Conservation (phyloP, 2,113 vertebrate species). For the Indri indri region DNA sequence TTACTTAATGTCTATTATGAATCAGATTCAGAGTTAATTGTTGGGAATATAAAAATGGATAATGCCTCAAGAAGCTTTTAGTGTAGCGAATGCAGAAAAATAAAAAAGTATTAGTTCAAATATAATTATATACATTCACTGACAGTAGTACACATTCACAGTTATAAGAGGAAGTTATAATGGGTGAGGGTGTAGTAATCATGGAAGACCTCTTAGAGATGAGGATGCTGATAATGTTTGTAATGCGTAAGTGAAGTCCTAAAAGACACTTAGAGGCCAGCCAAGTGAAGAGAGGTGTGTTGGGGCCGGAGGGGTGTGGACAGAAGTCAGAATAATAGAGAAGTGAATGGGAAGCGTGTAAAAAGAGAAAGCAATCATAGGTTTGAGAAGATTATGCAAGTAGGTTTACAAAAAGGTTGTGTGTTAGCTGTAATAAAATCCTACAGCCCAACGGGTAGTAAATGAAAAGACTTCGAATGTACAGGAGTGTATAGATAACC, state of each 20-base stretch:
- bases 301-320: fast-evolving
- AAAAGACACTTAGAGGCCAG: background rate
- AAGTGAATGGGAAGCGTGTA: background rate
- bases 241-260: background rate
- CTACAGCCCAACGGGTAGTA: background rate
- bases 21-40: background rate
- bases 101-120: background rate
- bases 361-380: background rate
- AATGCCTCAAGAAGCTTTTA: background rate
- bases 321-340: background rate
- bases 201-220: background rate
- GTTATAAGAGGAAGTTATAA: background rate
- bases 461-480: background rate
- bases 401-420: background rate
- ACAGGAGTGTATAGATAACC: background rate
- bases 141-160: background rate
- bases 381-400: background rate
- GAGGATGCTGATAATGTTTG: background rate
- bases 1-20: background rate
- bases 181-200: background rate
- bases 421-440: background rate
- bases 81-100: background rate
- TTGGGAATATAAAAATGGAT: background rate
- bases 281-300: background rate
- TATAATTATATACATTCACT: background rate